Base-by-base conservation (phyloP, 2,888 invertebrate genomes). In the Bombyx huttoni region DNA sequence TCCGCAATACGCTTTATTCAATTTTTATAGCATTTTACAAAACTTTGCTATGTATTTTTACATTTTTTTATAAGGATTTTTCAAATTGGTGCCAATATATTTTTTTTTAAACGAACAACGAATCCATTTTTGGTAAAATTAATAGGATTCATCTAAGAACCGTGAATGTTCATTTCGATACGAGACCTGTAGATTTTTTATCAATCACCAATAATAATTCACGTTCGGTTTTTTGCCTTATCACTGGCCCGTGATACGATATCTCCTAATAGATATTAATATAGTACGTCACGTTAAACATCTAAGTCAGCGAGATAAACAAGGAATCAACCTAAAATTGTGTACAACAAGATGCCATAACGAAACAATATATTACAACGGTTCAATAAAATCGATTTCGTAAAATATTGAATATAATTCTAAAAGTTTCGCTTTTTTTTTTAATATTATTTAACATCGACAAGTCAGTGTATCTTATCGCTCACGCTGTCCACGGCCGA, bases 1-100 rank as follows among this genome's bases (percentile, higher is more conserved):
- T 68, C 62, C 61, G 56, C 64, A 54, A 24, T 24, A 24, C 24
- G 24, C 58, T 57, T 60, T 69, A 63, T 70, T 65, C 61, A 68
- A 67, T 58, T 76, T 80, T 78, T 78, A 66, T 79, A 78, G 69
- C 68, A 58, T 58, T 78, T 75, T 78, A 74, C 74, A 70, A 64
- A 65, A 62, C 59, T 58, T 67, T 73, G 74, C 61, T 69, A 67
- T 60, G 61, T 70, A 65, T 60, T 62, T 47, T 50, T 51, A 46
- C 34, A n/a, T 48, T 47, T 51, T 51, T 50, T 53, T 49, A 46
- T 40, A 40, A 12, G 9, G 7, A 10, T 40, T 40, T 40, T 47
- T 50, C 13, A 46, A 48, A 45, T 35, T 47, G 51, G 78, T 79
- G 79, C 79, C 79, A 78, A 79, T 65, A 63, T 40, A 2, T 40